Conservation (phyloP, 1,140 invertebrate genomes). For the Anadara kagoshimensis region DNA sequence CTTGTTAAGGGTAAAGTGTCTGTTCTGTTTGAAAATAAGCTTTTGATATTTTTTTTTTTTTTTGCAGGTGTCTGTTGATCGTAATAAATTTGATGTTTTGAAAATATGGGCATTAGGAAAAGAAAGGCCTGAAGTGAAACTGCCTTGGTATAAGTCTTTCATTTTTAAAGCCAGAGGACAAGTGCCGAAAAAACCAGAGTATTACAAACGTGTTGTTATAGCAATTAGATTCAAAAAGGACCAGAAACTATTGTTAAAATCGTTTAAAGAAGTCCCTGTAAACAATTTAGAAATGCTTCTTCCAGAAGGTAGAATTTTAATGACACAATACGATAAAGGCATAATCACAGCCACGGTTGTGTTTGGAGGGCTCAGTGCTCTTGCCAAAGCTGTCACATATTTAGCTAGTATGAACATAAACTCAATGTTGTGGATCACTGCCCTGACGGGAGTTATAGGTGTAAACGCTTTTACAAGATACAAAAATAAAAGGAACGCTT, state of each 20-base stretch:
- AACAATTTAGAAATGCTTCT: conserved; percentile 68
- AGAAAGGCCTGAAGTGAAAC: conserved; percentile 43
- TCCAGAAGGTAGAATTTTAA: conserved; percentile 67
- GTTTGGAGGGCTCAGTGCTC: conserved; percentile 51
- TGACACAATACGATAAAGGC: conserved; percentile 58
- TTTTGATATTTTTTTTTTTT: too few relatives aligned
- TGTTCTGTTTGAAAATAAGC: neutral
- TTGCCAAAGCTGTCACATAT: conserved; percentile 60
- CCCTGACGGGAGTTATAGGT: conserved; percentile 9
- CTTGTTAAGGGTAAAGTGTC: too few relatives aligned
- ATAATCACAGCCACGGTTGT: conserved; percentile 49
- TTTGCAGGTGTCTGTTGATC: conserved; percentile 65
- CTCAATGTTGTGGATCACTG: conserved; percentile 30
- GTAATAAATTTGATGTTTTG: conserved; percentile 67
- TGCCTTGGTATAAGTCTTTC: conserved; percentile 47
- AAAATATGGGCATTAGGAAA: conserved; percentile 70
- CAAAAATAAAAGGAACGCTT: conserved; percentile 62
- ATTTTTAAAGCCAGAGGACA: conserved; percentile 35
- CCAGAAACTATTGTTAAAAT: conserved; percentile 69
- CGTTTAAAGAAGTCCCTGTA: conserved; percentile 70
- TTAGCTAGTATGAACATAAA: conserved; percentile 50
- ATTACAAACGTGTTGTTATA: conserved; percentile 70
- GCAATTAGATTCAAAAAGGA: conserved; percentile 68
- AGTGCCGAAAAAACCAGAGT: conserved; percentile 41
- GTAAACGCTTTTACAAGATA: conserved; percentile 35